Conservation (phyloP, 2,797 vertebrate species). For the Scomberomorus guttatus region DNA sequence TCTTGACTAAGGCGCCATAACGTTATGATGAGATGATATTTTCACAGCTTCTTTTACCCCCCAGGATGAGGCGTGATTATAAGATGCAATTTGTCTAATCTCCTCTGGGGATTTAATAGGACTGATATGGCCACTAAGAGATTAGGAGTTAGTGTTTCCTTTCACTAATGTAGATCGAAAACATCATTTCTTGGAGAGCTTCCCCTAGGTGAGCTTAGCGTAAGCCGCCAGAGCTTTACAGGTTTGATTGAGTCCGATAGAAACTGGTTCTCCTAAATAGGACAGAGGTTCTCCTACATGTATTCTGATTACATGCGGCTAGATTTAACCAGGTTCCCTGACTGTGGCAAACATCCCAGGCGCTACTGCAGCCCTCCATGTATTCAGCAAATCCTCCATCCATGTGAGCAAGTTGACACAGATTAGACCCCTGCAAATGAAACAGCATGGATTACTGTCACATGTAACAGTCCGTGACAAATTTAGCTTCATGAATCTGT, state of each 20-base stretch:
- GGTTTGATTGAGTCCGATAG: constrained; percentile 63
- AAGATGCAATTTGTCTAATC: constrained; percentile 80
- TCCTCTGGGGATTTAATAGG: constrained; percentile 75
- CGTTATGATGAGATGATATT: constrained; percentile 49
- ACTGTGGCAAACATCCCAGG: constrained; percentile 47
- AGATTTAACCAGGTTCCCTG: constrained; percentile 66
- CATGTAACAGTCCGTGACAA: constrained; percentile 57
- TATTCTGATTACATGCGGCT: constrained; percentile 49
- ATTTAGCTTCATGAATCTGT: constrained; percentile 63
- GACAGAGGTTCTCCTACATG: constrained; percentile 56
- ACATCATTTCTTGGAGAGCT: constrained; percentile 70
- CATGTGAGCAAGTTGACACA: constrained; percentile 67
- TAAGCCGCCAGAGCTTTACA: constrained; percentile 69
- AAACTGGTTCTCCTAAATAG: constrained; percentile 46
- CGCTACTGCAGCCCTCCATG: constrained; percentile 45
- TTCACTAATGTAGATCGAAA: constrained; percentile 57
- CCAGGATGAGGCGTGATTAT: constrained; percentile 69
- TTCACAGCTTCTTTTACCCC: constrained; percentile 52
- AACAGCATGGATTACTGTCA: constrained; percentile 78
- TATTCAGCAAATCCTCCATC: constrained; percentile 72
- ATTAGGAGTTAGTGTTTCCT: constrained; percentile 74
- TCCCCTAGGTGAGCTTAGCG: constrained; percentile 74
- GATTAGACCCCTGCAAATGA: constrained; percentile 75
- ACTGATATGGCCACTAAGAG: constrained; percentile 75
- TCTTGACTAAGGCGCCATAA: constrained; percentile 33